Percentiles rank a stretch among this genome's conserved stretches.
These are phyloP conservation scores for Ophion obscuratus DNA, from an alignment of 2,888 invertebrate genomes.

Conservation along the genomic window DNA sequence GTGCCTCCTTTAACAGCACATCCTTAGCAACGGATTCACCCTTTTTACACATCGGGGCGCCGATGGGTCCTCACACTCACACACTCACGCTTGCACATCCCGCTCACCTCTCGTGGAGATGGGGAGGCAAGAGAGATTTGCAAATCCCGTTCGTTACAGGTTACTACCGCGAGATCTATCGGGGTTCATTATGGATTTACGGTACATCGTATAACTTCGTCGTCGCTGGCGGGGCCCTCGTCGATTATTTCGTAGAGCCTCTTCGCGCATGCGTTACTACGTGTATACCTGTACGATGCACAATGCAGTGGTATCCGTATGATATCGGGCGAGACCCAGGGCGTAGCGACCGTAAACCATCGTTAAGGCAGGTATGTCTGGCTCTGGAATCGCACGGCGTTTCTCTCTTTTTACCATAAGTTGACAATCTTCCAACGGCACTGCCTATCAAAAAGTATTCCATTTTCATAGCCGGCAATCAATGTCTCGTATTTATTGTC, in stretches of 20 bases:
- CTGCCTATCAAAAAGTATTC: neutral
- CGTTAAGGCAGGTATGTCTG: conserved; percentile 59
- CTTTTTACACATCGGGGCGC: conserved; percentile 15
- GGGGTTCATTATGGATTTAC: conserved; percentile 74
- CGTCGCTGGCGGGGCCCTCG: conserved; percentile 59
- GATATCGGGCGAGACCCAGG: conserved; percentile 36
- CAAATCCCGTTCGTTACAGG: conserved; percentile 77
- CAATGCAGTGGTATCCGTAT: neutral
- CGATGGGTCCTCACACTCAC: conserved; percentile 11
- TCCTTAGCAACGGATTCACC: conserved; percentile 23
- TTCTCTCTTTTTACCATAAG: conserved; percentile 9
- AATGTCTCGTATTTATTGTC: neutral
- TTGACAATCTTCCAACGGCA: conserved; percentile 16
- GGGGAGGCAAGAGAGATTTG: conserved; percentile 22
- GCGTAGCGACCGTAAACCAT: conserved; percentile 65
- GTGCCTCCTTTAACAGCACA: too few relatives aligned
- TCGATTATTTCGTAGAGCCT: conserved; percentile 63
- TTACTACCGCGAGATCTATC: conserved; percentile 75
- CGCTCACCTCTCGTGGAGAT: neutral
- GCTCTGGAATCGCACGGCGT: conserved; percentile 7
- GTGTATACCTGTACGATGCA: conserved; percentile 6
- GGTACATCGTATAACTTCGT: conserved; percentile 67
- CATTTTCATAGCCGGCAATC: neutral
- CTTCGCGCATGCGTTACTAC: conserved; percentile 31
- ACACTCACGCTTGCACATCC: neutral